Evolutionary conservation across 2,113 vertebrate species (phyloP).

Genomic region (Cyanocitta stelleri): DNA sequence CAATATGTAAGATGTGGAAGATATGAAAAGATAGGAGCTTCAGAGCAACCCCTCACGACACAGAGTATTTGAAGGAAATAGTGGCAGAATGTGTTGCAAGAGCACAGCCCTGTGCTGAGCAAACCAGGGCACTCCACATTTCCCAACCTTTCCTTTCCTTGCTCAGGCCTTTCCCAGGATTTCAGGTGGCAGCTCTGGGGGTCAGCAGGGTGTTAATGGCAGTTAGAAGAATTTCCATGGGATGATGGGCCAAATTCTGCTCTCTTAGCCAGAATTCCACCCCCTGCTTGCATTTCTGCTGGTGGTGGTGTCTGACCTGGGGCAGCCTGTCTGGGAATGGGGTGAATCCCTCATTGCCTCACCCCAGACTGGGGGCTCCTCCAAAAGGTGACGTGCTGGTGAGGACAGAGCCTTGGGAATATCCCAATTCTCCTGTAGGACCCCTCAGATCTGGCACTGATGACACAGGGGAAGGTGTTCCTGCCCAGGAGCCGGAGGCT

Average conservation of each 20-base stretch:
- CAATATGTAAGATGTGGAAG: not conserved
- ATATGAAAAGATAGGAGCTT: not conserved
- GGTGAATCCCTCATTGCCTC: not conserved
- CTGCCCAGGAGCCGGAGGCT: not conserved
- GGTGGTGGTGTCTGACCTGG: fast-evolving
- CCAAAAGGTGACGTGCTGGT: fast-evolving
- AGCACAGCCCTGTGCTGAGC: not conserved
- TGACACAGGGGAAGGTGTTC: too few species aligned
- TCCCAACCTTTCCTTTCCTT: not conserved
- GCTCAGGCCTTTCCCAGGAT: not conserved
- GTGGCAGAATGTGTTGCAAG: not conserved
- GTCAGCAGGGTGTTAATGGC: not conserved
- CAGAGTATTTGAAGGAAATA: not conserved
- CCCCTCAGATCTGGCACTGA: too few species aligned
- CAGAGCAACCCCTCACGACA: not conserved
- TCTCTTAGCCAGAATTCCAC: not conserved
- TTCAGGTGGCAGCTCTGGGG: not conserved
- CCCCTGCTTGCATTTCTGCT: not conserved
- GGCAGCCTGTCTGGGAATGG: not conserved
- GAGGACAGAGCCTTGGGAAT: not conserved
- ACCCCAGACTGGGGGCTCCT: not conserved
- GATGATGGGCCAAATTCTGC: not conserved
- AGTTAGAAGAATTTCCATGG: not conserved
- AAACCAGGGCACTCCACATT: not conserved
- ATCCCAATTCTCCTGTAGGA: fast-evolving